These are phyloP conservation scores for Siphamia tubifer DNA, from an alignment of 2,113 vertebrate species.

Conservation along the genomic window DNA sequence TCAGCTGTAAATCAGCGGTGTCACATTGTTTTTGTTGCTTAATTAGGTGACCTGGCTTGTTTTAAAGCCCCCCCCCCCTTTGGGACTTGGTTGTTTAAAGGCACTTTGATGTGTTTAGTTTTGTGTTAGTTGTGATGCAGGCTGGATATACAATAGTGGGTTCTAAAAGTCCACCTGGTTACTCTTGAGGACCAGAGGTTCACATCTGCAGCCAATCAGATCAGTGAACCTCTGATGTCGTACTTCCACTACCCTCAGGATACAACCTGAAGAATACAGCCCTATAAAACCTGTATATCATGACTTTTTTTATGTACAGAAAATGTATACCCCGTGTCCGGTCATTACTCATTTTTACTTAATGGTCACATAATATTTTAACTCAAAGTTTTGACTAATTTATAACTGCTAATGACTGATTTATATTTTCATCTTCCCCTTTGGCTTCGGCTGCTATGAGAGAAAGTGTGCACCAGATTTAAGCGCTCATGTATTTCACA, in stretches of 20 bases:
- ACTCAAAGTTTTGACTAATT: not conserved
- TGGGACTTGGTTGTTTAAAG: slow-evolving; percentile 20
- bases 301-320: not conserved
- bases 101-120: slow-evolving; percentile 59
- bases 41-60: slow-evolving; percentile 38
- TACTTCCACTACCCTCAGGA: slow-evolving; percentile 22
- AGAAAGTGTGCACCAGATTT: not conserved
- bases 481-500: not conserved
- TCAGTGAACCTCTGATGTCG: slow-evolving; percentile 4
- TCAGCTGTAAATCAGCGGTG: slow-evolving; percentile 16
- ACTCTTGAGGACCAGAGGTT: slow-evolving; percentile 3
- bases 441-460: not conserved
- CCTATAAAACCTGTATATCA: slow-evolving; percentile 21
- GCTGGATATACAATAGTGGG: not conserved
- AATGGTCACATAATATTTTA: slow-evolving; percentile 3
- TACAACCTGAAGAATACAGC: not conserved
- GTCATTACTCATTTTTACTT: not conserved
- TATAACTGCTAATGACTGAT: not conserved
- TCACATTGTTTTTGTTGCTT: slow-evolving; percentile 43
- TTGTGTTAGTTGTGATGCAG: not conserved
- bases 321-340: not conserved
- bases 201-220: slow-evolving; percentile 64
- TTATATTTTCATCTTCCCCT: not conserved
- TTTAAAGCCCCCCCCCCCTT: slow-evolving; percentile 22
- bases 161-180: slow-evolving; percentile 12